Base-by-base conservation (phyloP, 1,140 invertebrate species). In the Caenorhabditis remanei region DNA sequence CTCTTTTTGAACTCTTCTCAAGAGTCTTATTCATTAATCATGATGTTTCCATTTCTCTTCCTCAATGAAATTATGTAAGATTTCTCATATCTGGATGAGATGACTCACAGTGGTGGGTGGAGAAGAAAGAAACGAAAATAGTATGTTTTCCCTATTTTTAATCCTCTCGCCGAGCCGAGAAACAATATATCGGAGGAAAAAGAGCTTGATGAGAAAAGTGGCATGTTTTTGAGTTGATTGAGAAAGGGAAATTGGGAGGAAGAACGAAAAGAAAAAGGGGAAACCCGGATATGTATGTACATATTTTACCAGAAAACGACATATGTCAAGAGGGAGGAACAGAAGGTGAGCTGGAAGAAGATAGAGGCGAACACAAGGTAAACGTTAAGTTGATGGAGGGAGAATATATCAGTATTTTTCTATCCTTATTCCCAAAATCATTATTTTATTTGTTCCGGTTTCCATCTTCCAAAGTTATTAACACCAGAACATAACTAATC, bases 261-360 rank as follows among this genome's bases (percentile, higher is more conserved):
- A 58, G 8, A 21, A 3, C 0, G 3, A 13, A 13, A 11, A 24
- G 0, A 63, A n/a, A 32, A 9, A 19, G 71, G n/a, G 43, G 2
- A 32, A 32, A 32, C 32, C 71, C 71, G 43, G 43, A 79, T 48
- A 48, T 79, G 21, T 79, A 40, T 63, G n/a, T 13, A 63, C n/a
- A 63, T 63, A 21, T 40, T 53, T 53, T 53, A 53, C 16, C 13
- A 8, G 50, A 16, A 32, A 63, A 19, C 55, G 61, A 63, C 61
- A 63, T 7, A 63, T 63, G 61, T 63, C 61, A 63, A 63, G 56
- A n/a, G 56, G 32, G 14, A 63, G 6, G 61, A 63, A 63, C 61
- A 63, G 61, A 63, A 63, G 61, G 61, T 63, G 21, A n/a, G 56
- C 13, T 53, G 16, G 8, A 24, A 48, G 50, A 83, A 53, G 48